Percentiles rank a stretch among this genome's conserved stretches.
These are phyloP conservation scores for Aythya baeri DNA, from an alignment of 2,113 vertebrate species.

Conservation along the genomic window DNA sequence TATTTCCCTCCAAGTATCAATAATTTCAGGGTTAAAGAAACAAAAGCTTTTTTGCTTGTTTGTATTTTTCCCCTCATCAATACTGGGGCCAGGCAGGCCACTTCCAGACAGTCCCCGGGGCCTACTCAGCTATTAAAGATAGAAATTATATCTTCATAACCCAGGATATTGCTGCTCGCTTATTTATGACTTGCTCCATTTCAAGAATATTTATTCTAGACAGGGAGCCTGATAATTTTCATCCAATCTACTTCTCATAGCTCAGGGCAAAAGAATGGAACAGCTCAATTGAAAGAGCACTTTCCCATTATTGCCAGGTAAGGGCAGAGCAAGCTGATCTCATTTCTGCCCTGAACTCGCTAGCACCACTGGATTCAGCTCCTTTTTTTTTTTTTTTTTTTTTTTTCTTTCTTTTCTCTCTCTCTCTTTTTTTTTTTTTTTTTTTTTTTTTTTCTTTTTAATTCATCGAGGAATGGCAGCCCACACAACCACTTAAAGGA, in stretches of 20 bases:
- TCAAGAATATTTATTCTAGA: slow-evolving; percentile 87
- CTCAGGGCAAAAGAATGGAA: slow-evolving; percentile 79
- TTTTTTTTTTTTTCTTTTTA: background rate
- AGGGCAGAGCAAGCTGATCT: slow-evolving; percentile 73
- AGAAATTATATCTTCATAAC: slow-evolving; percentile 97
- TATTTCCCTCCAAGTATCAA: background rate
- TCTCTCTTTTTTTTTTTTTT: too few species aligned
- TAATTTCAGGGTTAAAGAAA: slow-evolving; percentile 71
- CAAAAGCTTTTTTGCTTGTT: slow-evolving; percentile 64
- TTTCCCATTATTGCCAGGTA: slow-evolving; percentile 84
- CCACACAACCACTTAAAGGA: slow-evolving; percentile 36
- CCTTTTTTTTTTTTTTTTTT: background rate
- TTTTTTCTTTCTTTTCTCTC: too few species aligned
- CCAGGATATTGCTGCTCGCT: slow-evolving; percentile 93
- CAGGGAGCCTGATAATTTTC: slow-evolving; percentile 84
- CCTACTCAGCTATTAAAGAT: slow-evolving; percentile 89
- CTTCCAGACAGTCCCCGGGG: slow-evolving; percentile 85
- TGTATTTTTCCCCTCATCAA: slow-evolving; percentile 75
- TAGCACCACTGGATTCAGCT: background rate
- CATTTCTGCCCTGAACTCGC: slow-evolving; percentile 67
- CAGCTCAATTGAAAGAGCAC: slow-evolving; percentile 83
- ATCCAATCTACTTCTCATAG: slow-evolving; percentile 84
- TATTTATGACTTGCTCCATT: slow-evolving; percentile 93
- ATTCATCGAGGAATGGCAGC: slow-evolving; percentile 7
- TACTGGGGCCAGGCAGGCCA: slow-evolving; percentile 83